phyloP scores from a whole-genome alignment of 1,140 invertebrate species.

The Adelges cooleyi region DNA sequence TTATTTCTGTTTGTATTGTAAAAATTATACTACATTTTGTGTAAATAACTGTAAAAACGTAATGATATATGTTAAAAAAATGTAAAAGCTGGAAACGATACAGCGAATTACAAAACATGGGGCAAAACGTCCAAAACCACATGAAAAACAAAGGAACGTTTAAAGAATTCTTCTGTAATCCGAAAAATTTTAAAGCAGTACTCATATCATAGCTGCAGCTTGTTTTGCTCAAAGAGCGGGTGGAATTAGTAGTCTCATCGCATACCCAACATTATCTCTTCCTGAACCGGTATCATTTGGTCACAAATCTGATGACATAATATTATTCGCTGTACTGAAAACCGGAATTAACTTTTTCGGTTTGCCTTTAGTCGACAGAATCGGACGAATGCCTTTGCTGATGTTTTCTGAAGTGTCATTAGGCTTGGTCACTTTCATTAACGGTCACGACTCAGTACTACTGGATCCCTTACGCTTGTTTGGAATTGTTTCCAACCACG shows the following conservation, averaged over 20 bases:
- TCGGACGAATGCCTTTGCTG: conserved; percentile 41
- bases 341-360: conserved; percentile 34
- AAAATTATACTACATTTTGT: no score
- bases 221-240: conserved; percentile 64
- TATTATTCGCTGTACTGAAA: conserved; percentile 35
- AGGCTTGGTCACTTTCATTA: conserved; percentile 21
- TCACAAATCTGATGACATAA: background rate
- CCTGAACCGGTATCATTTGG: conserved; percentile 38
- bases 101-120: no score
- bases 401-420: conserved; percentile 35
- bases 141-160: conserved; percentile 32
- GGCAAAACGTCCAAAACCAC: conserved; percentile 30
- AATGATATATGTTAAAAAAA: no score
- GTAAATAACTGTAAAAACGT: no score
- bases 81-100: no score
- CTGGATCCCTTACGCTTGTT: conserved; percentile 31
- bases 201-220: conserved; percentile 49
- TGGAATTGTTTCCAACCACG: conserved; percentile 29
- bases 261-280: conserved; percentile 63
- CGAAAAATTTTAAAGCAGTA: conserved; percentile 45
- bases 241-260: conserved; percentile 59
- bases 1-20: no score
- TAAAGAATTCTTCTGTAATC: conserved; percentile 27
- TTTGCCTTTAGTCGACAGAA: conserved; percentile 35
- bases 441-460: no score